Conservation (phyloP, 1,140 invertebrate genomes). For the Heterodera schachtii region DNA sequence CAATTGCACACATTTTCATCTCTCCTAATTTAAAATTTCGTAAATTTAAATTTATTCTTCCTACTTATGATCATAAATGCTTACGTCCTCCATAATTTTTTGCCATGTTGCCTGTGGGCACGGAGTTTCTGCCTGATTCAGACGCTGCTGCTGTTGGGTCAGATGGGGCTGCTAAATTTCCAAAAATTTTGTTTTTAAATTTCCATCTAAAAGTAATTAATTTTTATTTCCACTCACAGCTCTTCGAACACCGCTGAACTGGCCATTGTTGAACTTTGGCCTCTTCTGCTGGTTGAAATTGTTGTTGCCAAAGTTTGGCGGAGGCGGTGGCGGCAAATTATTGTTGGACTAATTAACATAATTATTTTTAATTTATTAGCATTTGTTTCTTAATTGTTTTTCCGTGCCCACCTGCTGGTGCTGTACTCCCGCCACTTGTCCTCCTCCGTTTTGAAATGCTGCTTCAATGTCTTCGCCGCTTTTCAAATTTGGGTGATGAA, state of each 20-base stretch:
- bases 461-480: background rate
- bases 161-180: background rate
- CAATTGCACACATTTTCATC: too few relatives aligned
- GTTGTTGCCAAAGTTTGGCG: background rate
- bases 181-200: background rate
- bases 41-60: too few relatives aligned
- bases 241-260: background rate
- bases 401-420: too few relatives aligned
- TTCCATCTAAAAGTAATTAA: background rate
- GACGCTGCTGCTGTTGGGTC: background rate
- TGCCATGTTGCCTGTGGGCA: background rate
- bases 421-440: too few relatives aligned
- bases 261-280: background rate
- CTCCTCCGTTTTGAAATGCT: background rate
- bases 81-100: constrained; percentile 1
- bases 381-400: too few relatives aligned
- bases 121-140: background rate
- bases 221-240: background rate
- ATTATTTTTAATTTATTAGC: too few relatives aligned
- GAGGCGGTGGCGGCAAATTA: background rate
- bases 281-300: background rate
- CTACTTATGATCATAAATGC: background rate
- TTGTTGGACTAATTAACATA: background rate
- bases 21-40: too few relatives aligned
- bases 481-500: background rate